Evolutionary conservation across 2,113 vertebrate species (phyloP).

Genomic region (Brachypodius melanocephalos): DNA sequence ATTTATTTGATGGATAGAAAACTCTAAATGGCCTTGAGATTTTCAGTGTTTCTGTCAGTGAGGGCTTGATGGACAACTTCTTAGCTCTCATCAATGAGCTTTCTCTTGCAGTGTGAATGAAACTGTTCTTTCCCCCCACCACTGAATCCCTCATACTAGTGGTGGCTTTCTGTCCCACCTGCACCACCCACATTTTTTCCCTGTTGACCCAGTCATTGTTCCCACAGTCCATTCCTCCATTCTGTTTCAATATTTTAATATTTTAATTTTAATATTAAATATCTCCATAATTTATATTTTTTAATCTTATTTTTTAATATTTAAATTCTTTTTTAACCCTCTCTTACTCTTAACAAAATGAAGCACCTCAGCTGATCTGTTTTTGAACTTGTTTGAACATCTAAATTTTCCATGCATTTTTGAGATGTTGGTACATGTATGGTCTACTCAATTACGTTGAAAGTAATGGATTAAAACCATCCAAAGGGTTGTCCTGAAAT

Average conservation of each 20-base stretch:
- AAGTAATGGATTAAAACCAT: constrained; percentile 17
- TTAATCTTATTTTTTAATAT: background rate
- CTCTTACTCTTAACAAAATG: background rate
- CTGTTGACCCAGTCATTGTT: background rate
- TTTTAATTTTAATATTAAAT: background rate
- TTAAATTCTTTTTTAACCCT: background rate
- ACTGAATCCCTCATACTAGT: background rate
- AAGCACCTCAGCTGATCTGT: background rate
- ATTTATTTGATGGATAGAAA: background rate
- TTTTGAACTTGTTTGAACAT: background rate
- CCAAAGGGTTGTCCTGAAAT: background rate
- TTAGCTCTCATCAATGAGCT: background rate
- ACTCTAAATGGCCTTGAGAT: background rate
- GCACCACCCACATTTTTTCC: background rate
- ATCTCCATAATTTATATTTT: background rate
- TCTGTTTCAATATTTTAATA: background rate
- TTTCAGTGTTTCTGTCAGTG: background rate
- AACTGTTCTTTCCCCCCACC: background rate
- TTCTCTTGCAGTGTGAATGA: background rate
- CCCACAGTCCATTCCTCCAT: background rate
- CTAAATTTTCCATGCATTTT: background rate
- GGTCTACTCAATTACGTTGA: background rate
- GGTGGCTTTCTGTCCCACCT: background rate
- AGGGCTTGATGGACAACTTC: background rate
- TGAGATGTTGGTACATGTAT: background rate